A percentile compares a stretch with the other conserved stretches of the same genome.
These are phyloP conservation scores for Astur gentilis DNA, from an alignment of 2,113 vertebrate species.

Conservation along the genomic window DNA sequence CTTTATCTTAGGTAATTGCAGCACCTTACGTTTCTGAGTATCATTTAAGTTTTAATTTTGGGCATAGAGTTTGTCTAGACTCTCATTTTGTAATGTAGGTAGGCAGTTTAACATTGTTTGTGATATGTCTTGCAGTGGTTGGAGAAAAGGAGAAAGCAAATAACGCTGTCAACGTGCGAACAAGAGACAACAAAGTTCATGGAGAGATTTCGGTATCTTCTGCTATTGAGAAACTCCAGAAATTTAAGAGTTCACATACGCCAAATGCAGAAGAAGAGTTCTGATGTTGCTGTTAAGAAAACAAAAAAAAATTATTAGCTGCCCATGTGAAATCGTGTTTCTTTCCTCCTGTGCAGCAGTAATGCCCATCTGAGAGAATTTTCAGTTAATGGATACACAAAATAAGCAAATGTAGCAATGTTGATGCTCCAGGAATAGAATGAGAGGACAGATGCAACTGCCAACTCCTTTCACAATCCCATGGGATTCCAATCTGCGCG, in stretches of 20 bases:
- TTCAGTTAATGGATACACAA: background rate
- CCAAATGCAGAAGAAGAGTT: conserved; percentile 88
- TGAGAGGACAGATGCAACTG: background rate
- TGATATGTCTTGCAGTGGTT: conserved; percentile 79
- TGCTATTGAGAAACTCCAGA: conserved; percentile 81
- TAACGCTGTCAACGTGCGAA: conserved; percentile 85
- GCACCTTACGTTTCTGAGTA: background rate
- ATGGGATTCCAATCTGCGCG: background rate
- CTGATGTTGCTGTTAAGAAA: conserved; percentile 52
- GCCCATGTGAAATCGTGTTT: background rate
- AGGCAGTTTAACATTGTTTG: background rate
- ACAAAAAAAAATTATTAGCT: background rate
- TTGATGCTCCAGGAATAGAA: background rate
- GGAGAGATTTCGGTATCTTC: conserved; percentile 81
- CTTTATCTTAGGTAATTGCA: conserved; percentile 89
- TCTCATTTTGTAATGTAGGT: background rate
- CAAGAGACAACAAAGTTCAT: conserved; percentile 92
- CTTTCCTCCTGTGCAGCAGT: background rate
- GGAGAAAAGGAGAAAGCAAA: conserved; percentile 91
- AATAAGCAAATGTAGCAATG: background rate
- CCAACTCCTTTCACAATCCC: background rate
- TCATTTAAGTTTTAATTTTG: background rate
- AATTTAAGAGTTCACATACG: conserved; percentile 76
- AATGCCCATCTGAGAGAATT: background rate
- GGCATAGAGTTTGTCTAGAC: background rate